A percentile compares a stretch with the other conserved stretches of the same genome.
phyloP scores from a whole-genome alignment of 2,888 invertebrate genomes.

The Epinotia brunnichana region DNA sequence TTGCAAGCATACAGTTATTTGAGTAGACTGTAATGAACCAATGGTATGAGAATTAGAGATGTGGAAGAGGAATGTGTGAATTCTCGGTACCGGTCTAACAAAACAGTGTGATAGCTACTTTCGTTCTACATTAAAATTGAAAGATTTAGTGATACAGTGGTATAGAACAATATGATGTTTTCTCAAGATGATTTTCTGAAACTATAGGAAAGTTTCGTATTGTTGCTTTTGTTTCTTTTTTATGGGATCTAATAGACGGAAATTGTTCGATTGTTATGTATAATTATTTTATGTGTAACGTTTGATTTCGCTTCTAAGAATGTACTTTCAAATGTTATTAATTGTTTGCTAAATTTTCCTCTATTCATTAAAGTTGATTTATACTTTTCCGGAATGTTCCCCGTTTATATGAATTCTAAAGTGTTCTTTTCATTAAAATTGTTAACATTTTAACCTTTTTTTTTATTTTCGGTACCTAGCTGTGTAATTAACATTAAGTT shows the following conservation, averaged over 20 bases:
- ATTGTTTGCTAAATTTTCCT: background rate
- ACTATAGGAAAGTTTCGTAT: constrained; percentile 38
- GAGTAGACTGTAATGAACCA: constrained; percentile 8
- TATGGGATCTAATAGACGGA: constrained; percentile 40
- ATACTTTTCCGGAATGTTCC: no score
- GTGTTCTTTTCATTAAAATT: no score
- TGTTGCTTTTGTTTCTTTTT: constrained; percentile 39
- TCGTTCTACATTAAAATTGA: constrained; percentile 63
- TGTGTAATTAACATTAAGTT: no score
- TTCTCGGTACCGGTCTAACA: constrained; percentile 36
- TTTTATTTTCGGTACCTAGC: no score
- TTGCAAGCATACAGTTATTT: constrained; percentile 7
- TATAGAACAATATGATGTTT: constrained; percentile 53
- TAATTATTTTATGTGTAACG: constrained; percentile 28
- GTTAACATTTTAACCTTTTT: no score
- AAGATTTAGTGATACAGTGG: constrained; percentile 57
- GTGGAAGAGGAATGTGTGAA: constrained; percentile 29
- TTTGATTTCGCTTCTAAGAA: background rate
- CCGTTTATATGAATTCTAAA: background rate
- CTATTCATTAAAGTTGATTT: no score
- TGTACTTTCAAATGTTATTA: background rate
- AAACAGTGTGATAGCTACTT: constrained; percentile 48
- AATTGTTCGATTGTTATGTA: constrained; percentile 34
- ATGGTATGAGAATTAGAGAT: constrained; percentile 32
- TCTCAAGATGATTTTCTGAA: constrained; percentile 51